Evolutionary conservation across 2,113 vertebrate species (phyloP).

Genomic region (Zonotrichia leucophrys): DNA sequence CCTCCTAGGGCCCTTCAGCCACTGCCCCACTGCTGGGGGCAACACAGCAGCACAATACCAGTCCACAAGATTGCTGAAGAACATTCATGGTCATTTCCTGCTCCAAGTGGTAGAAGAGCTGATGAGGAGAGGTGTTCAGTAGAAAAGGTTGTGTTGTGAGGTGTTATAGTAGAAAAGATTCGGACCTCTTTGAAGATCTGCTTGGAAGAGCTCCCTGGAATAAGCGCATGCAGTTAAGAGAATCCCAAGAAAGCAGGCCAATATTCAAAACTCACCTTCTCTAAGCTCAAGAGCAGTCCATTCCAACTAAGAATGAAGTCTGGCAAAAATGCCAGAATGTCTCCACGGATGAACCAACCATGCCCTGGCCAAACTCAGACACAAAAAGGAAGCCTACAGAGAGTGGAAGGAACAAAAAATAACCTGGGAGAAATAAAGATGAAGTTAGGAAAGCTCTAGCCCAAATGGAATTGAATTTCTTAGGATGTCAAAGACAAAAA

Average conservation of each 20-base stretch:
- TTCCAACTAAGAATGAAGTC: neutral
- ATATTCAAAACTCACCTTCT: neutral
- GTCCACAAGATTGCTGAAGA: neutral
- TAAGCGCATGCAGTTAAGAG: neutral
- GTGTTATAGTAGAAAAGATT: neutral
- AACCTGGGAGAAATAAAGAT: neutral
- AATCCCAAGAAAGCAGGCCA: neutral
- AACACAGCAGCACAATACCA: neutral
- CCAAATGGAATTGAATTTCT: neutral
- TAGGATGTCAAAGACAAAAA: neutral
- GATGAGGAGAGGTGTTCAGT: neutral
- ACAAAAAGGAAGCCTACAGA: neutral
- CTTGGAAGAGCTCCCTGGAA: neutral
- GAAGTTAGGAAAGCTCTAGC: neutral
- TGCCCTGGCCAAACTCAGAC: neutral
- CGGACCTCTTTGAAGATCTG: neutral
- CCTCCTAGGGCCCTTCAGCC: neutral
- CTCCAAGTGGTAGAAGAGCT: neutral
- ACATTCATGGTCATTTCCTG: neutral
- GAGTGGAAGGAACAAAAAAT: neutral
- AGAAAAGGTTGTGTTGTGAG: neutral
- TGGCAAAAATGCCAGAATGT: neutral
- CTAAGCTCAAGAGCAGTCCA: neutral
- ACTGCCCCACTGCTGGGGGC: accelerated
- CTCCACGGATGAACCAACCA: neutral